These are phyloP conservation scores for Pteropus rufus DNA, from an alignment of 2,797 vertebrate species.

Conservation along the genomic window DNA sequence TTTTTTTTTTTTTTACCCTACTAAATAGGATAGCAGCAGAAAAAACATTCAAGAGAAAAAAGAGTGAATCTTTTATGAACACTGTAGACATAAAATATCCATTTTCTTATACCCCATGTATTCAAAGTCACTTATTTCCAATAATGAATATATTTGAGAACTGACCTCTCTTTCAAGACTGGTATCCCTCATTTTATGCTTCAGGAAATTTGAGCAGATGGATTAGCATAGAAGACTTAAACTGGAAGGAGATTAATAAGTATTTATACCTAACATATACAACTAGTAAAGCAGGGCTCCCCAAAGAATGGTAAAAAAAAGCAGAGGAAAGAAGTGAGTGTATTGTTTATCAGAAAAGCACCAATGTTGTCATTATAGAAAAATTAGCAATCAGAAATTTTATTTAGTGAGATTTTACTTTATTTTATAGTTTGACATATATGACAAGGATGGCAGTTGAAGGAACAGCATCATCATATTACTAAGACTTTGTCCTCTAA, in stretches of 20 bases:
- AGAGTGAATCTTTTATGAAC: neutral
- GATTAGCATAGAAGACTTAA: neutral
- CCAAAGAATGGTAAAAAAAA: neutral
- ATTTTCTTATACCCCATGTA: neutral
- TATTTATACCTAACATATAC: neutral
- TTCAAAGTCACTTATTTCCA: neutral
- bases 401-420: neutral
- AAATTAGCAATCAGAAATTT: neutral
- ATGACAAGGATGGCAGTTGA: neutral
- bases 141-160: neutral
- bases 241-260: neutral
- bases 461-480: neutral
- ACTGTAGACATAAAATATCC: neutral
- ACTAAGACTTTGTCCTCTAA: neutral
- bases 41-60: neutral
- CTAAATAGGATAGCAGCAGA: conserved; percentile 32
- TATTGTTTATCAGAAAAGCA: neutral
- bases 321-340: neutral
- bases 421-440: neutral
- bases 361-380: neutral
- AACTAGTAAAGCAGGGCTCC: neutral
- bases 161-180: neutral
- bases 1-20: neutral
- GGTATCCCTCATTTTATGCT: neutral
- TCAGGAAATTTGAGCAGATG: conserved; percentile 5